Percentiles rank a stretch among this genome's conserved stretches.
These are phyloP conservation scores for Pangasius mekongensis DNA, from an alignment of 2,797 vertebrate species.

Conservation along the genomic window DNA sequence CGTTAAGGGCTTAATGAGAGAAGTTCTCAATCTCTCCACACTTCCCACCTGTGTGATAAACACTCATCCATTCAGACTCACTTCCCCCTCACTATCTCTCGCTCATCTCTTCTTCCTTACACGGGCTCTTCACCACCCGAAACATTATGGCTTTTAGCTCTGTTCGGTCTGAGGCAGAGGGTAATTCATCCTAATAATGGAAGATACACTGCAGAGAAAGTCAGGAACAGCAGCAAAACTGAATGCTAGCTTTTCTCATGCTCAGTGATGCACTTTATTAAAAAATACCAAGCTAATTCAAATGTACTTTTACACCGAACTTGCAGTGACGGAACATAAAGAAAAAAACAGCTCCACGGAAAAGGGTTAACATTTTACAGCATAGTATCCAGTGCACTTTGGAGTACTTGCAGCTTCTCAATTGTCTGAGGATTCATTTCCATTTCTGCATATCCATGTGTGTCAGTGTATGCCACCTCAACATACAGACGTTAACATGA, in stretches of 20 bases:
- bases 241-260: background rate
- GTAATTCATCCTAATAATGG: constrained; percentile 30
- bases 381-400: background rate
- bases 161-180: constrained; percentile 26
- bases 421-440: background rate
- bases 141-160: background rate
- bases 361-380: too few species aligned
- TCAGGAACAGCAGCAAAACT: background rate
- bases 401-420: background rate
- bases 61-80: constrained; percentile 37
- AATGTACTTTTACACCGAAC: background rate
- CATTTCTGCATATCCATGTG: background rate
- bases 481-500: background rate
- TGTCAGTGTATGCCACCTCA: background rate
- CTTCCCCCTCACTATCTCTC: constrained; percentile 22
- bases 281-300: background rate
- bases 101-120: constrained; percentile 18
- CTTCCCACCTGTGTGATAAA: constrained; percentile 36
- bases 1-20: constrained; percentile 40
- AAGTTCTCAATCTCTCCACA: constrained; percentile 47
- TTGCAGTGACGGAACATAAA: background rate
- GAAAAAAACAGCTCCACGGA: background rate
- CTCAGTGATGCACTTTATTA: background rate
- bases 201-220: constrained; percentile 37
- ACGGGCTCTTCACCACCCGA: constrained; percentile 26